phyloP scores from a whole-genome alignment of 2,113 vertebrate genomes.

The Corapipo altera region DNA sequence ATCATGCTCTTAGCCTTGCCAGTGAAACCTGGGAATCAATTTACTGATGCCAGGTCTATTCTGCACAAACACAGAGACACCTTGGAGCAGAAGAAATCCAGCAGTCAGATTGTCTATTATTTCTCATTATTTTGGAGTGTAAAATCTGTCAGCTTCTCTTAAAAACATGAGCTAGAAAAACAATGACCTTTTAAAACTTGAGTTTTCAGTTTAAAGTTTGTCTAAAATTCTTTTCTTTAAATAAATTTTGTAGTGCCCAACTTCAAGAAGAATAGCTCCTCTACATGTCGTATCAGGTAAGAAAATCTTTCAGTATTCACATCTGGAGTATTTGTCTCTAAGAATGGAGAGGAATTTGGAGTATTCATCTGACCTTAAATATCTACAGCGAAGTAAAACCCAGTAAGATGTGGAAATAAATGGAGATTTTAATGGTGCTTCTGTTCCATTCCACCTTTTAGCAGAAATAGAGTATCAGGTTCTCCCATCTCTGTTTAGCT shows the following conservation, averaged over 20 bases:
- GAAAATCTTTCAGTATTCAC: not conserved
- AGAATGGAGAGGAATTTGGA: not conserved
- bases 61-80: not conserved
- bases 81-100: not conserved
- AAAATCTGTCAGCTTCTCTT: not conserved
- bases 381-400: not conserved
- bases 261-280: not conserved
- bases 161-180: not conserved
- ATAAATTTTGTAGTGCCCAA: not conserved
- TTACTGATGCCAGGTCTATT: not conserved
- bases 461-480: not conserved
- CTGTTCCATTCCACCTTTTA: not conserved
- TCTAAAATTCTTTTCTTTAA: not conserved
- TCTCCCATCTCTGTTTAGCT: not conserved
- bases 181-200: not conserved
- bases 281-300: not conserved
- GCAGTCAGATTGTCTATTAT: not conserved
- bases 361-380: not conserved
- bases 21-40: not conserved
- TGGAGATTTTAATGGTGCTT: not conserved
- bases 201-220: not conserved
- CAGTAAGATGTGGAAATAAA: not conserved
- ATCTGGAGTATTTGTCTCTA: not conserved
- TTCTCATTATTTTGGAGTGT: not conserved
- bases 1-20: not conserved